Evolutionary conservation across 2,113 vertebrate genomes (phyloP), one percentile per base, ranked within the genome.

Genomic region (Urocolius indicus): DNA sequence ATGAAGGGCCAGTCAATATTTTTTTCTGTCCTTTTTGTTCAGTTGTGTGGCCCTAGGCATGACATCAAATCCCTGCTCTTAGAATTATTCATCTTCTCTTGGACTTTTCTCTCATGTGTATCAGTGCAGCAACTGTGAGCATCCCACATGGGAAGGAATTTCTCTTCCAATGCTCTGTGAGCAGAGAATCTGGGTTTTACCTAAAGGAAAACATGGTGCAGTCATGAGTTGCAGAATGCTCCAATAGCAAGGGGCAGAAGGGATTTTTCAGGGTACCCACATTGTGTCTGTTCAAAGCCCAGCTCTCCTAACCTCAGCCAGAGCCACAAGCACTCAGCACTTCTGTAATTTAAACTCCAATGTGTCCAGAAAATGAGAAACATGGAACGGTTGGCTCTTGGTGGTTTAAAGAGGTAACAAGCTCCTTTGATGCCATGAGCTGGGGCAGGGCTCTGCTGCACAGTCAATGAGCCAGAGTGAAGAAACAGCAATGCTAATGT

Each of bases 1-100:
- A 85, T 87, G 94, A 89, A 84, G 41, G 87, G 59, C 82, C 55
- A 57, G 93, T 95, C 93, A 95, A 94, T 96, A 95, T 94, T 96
- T 90, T 90, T 87, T 80, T 80, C 79, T 67, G 38, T 87, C 80
- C 79, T 91, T 61, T 86, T 77, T 73, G 27, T 80, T 83, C 87
- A 22, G 16, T 22, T 22, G 32, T 30, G 51, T 85, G 90, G 91
- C 87, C 52, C 48, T 72, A 91, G 84, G 93, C 90, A 43, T 83
- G 67, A 46, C 69, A 41, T 73, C 78, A 94, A 89, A 85, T 62
- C 36, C 32, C 32, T 14, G 12, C 71, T 59, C 63, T 85, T 65
- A 71, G 54, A 87, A 87, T 90, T 88, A 84, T 63, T 92, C 32
- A 51, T 71, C 74, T 85, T 91, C 66, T 71, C 34, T 54, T 52